These are phyloP conservation scores for Coenobita brevimanus DNA, from an alignment of 1,140 invertebrate species.

Conservation along the genomic window DNA sequence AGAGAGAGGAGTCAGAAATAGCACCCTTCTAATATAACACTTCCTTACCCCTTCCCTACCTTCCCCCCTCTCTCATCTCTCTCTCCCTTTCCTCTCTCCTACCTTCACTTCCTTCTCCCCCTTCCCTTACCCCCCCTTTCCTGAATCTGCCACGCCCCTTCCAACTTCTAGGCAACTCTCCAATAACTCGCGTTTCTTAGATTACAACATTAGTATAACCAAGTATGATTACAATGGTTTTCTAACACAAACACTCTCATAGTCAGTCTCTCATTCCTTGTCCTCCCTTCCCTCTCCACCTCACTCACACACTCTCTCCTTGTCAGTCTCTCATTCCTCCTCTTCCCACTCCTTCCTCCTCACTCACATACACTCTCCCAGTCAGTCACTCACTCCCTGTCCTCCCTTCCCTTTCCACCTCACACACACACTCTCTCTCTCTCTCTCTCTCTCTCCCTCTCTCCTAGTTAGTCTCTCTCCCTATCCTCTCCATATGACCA, in stretches of 20 bases:
- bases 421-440: neutral
- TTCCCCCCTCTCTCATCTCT: neutral
- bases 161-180: too few species aligned
- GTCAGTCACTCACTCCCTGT: neutral
- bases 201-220: too few species aligned
- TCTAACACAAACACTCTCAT: too few species aligned
- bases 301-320: too few species aligned
- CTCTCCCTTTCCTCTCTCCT: neutral
- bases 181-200: too few species aligned
- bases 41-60: neutral
- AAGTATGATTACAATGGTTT: too few species aligned
- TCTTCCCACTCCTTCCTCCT: too few species aligned
- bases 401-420: neutral
- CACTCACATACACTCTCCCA: neutral
- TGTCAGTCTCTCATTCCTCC: too few species aligned
- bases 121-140: neutral
- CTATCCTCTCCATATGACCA: neutral
- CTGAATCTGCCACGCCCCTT: neutral
- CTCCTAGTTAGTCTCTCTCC: neutral
- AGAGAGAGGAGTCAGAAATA: neutral
- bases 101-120: neutral
- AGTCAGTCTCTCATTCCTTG: neutral
- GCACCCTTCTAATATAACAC: neutral
- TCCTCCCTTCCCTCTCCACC: neutral
- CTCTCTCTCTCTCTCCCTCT: neutral